Base-by-base conservation (phyloP, 2,888 invertebrate genomes). In the Pammene fasciana region DNA sequence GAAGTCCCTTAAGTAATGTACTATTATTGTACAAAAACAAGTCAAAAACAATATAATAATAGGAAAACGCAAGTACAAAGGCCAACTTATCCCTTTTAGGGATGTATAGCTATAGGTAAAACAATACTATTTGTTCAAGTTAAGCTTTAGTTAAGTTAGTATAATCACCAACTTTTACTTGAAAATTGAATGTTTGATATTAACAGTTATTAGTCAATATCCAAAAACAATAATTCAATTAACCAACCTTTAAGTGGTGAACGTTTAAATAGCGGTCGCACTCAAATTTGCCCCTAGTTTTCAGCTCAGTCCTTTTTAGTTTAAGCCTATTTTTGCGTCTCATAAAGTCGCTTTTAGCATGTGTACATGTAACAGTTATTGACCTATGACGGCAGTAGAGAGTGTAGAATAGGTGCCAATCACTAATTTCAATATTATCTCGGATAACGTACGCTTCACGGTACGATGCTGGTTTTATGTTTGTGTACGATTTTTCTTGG, bases 401-500 rank as follows among this genome's bases (percentile, higher is more conserved):
- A 60, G 46, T 60, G 48, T 50, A 14, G 14, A 48, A 59, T 48
- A 34, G 16, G 48, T 34, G 38, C 26, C 43, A 43, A 59, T 59
- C 43, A 59, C 43, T 43, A 52, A 66, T 66, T 59, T 45, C 13
- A 56, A 56, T 36, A 56, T 65, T 56, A 56, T 48, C 26, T 46
- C 65, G 48, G 43, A 65, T 65, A 65, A 55, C 18, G 65, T 65
- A 65, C 38, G 56, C 65, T 66, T 66, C 66, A 59, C 59, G 66
- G 57, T 59, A 41, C 41, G 38, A 50, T 48, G 13, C 34, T 5
- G 41, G 26, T 36, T 45, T 61, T 57, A 66, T 26, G 38, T 65
- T 26, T 26, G 16, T 14, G 14, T 41, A 26, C 26, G 50, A 74
- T 79, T 75, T 76, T 81, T 80, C 76, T 79, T 52, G 77, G 76